Base-by-base conservation (phyloP, 2,113 vertebrate species). In the Coryphaenoides rupestris region DNA sequence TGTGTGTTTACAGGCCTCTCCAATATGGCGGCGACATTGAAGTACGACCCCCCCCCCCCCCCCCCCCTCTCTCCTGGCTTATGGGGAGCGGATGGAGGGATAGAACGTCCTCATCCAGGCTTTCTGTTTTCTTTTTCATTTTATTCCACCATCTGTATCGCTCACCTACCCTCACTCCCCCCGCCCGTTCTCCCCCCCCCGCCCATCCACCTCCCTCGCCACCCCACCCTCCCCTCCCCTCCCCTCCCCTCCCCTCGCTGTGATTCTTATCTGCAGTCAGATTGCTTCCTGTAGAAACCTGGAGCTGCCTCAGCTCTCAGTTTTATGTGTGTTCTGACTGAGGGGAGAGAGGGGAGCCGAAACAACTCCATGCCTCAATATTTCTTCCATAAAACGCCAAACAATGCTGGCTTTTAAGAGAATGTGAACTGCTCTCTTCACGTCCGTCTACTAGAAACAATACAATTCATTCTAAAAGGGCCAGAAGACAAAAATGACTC, bases 281-380 rank as follows among this genome's bases (percentile, higher is more conserved):
- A 76, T 84, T 89, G 70, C 84, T 87, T 86, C 83, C 85, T 82
- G 78, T 54, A 75, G 69, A 75, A 77, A 79, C 73, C 76, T 65
- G 68, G 69, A 76, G 81, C 79, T 71, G 73, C 70, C 66, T 71
- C 73, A 46, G 66, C 72, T 76, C 67, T 77, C 62, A 57, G 65
- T 65, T 75, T 3, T 26, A 6, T 80, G 66, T 72, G 49, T 49
- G 19, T 71, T 56, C 60, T 77, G 60, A 69, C 62, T 45, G 4
- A 4, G 14, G 47, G n/a, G 14, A n/a, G 47, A 50, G n/a, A 50
- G 47, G 14, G 14, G 14, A 19, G n/a, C n/a, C 19, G 7, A 54
- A 54, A n/a, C 16, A 3, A 5, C 17, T 54, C 52, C 9, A 54
- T 19, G 52, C 17, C 52, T 60, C 62, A 70, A 72, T 65, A 52